A percentile compares a stretch with the other conserved stretches of the same genome.
Conservation (phyloP, 2,113 vertebrate species). For the Mesembrinibis cayennensis region DNA sequence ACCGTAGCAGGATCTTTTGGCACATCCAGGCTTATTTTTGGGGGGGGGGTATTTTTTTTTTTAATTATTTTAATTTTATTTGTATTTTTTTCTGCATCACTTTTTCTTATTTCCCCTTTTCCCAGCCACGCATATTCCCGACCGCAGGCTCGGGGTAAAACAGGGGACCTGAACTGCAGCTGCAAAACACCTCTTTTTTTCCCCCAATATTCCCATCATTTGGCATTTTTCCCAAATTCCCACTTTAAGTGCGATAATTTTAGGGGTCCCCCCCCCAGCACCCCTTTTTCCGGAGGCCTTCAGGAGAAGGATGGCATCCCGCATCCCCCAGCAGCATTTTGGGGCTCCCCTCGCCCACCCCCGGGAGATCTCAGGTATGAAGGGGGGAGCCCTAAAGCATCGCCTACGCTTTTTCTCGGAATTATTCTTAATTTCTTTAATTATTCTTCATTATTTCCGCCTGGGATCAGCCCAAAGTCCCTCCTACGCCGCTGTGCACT, state of each 20-base stretch:
- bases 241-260: neutral
- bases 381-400: neutral
- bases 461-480: neutral
- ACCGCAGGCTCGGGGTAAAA: neutral
- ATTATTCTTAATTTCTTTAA: neutral
- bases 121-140: neutral
- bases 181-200: neutral
- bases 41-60: neutral
- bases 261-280: neutral
- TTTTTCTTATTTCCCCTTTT: neutral
- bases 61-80: neutral
- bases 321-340: neutral
- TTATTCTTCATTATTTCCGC: neutral
- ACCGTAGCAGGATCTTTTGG: slow-evolving; percentile 48
- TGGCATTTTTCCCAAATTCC: neutral
- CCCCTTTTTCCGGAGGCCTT: neutral
- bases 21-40: neutral
- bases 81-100: neutral
- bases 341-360: neutral
- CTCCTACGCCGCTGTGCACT: neutral
- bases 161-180: neutral
- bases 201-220: neutral
- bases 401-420: neutral
- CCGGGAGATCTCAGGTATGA: slow-evolving; percentile 21
- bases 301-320: neutral